Conservation (phyloP, 2,888 invertebrate genomes). For the Limnephilus rhombicus region DNA sequence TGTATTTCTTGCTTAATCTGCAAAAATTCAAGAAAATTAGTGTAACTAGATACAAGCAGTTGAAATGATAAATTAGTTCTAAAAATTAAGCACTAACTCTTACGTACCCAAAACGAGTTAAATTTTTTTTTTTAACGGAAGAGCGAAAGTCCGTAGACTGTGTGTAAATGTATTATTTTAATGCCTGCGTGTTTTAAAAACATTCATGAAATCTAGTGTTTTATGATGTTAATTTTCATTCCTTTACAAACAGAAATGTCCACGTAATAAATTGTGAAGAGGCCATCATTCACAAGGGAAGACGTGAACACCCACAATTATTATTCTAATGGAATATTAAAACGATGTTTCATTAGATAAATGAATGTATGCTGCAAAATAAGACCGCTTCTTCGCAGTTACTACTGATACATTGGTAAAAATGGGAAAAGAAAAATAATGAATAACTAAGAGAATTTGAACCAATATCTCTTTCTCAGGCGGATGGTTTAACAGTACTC, state of each 20-base stretch:
- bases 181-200: background rate
- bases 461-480: background rate
- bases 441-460: background rate
- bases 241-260: background rate
- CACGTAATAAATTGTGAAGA: background rate
- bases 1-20: too few relatives aligned
- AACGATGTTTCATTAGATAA: background rate
- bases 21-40: too few relatives aligned
- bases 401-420: background rate
- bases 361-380: background rate
- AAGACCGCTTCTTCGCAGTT: background rate
- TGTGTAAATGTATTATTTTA: background rate
- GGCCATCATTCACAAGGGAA: background rate
- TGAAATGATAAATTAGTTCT: too few relatives aligned
- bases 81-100: too few relatives aligned
- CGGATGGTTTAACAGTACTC: background rate
- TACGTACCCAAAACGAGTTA: background rate
- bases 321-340: constrained; percentile 1
- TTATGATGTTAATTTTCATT: background rate
- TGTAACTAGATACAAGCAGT: too few relatives aligned
- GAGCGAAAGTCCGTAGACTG: background rate
- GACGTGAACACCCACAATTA: background rate
- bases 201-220: background rate
- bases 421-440: background rate
- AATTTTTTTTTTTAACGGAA: background rate